Conservation (phyloP, 92 coral and sea anemone species). For the Isaurus tuberculatus region DNA sequence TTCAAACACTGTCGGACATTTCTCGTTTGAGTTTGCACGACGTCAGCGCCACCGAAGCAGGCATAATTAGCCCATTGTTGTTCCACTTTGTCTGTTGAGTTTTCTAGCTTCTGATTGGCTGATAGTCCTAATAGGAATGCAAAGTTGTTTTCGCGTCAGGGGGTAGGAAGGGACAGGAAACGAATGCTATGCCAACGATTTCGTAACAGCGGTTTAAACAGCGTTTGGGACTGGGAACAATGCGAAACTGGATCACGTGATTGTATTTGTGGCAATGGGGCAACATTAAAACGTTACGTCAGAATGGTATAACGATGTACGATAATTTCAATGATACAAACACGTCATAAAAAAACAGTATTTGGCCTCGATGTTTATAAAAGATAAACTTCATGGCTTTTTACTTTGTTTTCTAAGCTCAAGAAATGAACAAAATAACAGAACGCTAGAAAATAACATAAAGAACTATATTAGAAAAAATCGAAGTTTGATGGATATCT, state of each 20-base stretch:
- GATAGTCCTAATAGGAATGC: conserved; percentile 53
- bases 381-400: too few relatives aligned
- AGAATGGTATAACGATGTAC: not conserved
- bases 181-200: conserved; percentile 20
- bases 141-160: conserved; percentile 34
- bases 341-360: not conserved
- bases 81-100: conserved; percentile 12
- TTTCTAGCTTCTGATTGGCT: conserved; percentile 72
- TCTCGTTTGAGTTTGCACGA: conserved; percentile 2
- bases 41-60: conserved; percentile 17
- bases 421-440: too few relatives aligned
- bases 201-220: not conserved
- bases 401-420: too few relatives aligned
- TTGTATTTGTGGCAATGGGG: not conserved
- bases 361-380: not conserved
- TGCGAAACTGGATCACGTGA: conserved; percentile 1
- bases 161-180: conserved; percentile 53
- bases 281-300: conserved; percentile 1
- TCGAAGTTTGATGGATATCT: too few relatives aligned
- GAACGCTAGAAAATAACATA: too few relatives aligned
- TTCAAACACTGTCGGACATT: conserved; percentile 29
- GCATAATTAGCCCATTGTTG: conserved; percentile 41
- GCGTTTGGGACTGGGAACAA: not conserved
- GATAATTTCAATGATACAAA: not conserved
- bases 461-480: too few relatives aligned